Evolutionary conservation across 1,140 invertebrate species (phyloP), one percentile per base, ranked within the genome.

Genomic region (Ladona fulva): DNA sequence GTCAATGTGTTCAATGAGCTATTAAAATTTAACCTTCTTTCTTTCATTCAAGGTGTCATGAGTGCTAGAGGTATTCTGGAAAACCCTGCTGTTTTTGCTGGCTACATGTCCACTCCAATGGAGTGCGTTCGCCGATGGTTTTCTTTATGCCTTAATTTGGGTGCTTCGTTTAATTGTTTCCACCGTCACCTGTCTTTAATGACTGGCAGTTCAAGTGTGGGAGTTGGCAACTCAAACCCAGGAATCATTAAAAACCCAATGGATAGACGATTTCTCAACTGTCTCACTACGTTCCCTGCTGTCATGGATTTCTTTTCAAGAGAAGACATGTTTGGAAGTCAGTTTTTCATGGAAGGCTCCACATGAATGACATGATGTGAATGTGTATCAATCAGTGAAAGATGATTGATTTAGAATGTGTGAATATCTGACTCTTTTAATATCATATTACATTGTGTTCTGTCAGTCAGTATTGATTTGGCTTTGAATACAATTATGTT

Each of bases 131-230:
- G 92, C 86, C 88, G 95, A 74, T 99, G 96, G 96, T 86, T 98
- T 79, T 87, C 92, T 81, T 90, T 97, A 74, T 89, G 91, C 79
- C 81, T 85, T 79, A 83, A 82, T 79, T 87, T 83, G 83, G 88
- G 87, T 84, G 87, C 91, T 80, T 88, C 89, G 59, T 96, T 95
- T 86, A 89, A 92, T 78, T 91, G 89, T 83, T 95, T 97, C 82
- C 96, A 98, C 86, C 95, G 97, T 84, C 96, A 98, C 87, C 87
- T 98, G 76, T 93, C 95, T 74, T 97, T 96, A 83, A 98, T 98
- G 97, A 66, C 52, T 66, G 52, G 52, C 3, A 66, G 52, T 22
- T 66, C 52, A 3, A 66, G 52, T 66, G 52, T 66, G 14, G 52
- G 52, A 19, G 52, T 66, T 66, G 52, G 52, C 3, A 66, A 66